Conservation (phyloP, 2,797 vertebrate genomes). For the Lithobates pipiens region DNA sequence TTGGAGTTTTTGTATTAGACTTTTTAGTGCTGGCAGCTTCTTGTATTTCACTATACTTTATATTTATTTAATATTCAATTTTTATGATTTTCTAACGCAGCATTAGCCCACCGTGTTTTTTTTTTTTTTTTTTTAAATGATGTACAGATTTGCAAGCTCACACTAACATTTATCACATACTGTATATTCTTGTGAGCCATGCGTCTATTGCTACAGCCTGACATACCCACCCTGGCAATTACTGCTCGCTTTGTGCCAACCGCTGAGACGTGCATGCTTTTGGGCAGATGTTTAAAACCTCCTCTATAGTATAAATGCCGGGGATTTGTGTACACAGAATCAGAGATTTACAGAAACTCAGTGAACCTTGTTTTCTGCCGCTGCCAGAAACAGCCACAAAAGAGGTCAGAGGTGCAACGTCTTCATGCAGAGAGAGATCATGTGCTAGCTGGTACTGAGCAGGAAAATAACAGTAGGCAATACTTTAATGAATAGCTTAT, state of each 20-base stretch:
- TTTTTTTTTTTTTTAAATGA: too few relatives aligned
- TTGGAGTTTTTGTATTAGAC: too few relatives aligned
- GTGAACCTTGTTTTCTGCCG: constrained; percentile 82
- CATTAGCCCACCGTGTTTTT: too few relatives aligned
- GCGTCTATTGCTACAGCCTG: constrained; percentile 17
- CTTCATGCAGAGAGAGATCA: constrained; percentile 82
- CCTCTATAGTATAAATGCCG: constrained; percentile 79
- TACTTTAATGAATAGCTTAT: constrained; percentile 87
- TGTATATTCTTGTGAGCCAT: not conserved
- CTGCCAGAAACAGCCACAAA: constrained; percentile 80
- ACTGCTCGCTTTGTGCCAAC: constrained; percentile 76
- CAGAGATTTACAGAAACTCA: constrained; percentile 81
- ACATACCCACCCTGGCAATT: constrained; percentile 80
- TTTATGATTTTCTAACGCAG: too few relatives aligned
- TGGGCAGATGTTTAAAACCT: constrained; percentile 81
- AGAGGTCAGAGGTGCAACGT: constrained; percentile 81
- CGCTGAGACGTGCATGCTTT: constrained; percentile 78
- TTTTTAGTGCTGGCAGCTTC: too few relatives aligned
- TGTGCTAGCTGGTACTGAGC: constrained; percentile 82
- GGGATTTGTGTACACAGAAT: constrained; percentile 81
- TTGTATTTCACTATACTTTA: too few relatives aligned
- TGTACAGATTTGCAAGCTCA: not conserved
- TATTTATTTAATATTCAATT: too few relatives aligned
- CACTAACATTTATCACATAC: not conserved
- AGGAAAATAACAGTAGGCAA: constrained; percentile 82